Conservation (phyloP, 2,113 vertebrate genomes). For the Copsychus sechellarum region DNA sequence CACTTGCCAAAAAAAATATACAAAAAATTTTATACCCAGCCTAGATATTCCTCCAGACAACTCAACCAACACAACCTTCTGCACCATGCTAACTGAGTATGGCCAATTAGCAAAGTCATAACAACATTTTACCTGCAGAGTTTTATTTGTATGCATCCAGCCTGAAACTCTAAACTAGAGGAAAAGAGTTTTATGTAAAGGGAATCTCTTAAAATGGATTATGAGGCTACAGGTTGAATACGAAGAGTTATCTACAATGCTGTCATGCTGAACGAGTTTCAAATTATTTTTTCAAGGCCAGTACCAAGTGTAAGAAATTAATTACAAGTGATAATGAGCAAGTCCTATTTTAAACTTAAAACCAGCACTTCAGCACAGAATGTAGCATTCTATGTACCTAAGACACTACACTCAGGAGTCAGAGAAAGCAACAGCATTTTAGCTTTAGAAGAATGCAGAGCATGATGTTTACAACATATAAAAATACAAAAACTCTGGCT, state of each 20-base stretch:
- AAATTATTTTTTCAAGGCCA: neutral
- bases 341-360: neutral
- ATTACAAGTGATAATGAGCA: neutral
- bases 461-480: neutral
- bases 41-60: neutral
- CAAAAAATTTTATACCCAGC: neutral
- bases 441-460: neutral
- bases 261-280: neutral
- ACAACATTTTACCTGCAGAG: neutral
- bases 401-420: neutral
- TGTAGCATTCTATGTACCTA: neutral
- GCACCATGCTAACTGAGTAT: neutral
- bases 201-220: neutral
- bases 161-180: neutral
- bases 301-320: neutral
- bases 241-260: neutral
- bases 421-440: neutral
- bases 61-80: neutral
- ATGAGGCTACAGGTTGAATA: neutral
- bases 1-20: neutral
- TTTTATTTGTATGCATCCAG: neutral
- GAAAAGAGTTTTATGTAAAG: fast-evolving
- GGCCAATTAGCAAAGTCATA: neutral
- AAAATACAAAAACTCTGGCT: neutral
- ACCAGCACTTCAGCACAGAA: neutral